Conservation (phyloP, 2,888 invertebrate genomes). For the Trimorus sp. region DNA sequence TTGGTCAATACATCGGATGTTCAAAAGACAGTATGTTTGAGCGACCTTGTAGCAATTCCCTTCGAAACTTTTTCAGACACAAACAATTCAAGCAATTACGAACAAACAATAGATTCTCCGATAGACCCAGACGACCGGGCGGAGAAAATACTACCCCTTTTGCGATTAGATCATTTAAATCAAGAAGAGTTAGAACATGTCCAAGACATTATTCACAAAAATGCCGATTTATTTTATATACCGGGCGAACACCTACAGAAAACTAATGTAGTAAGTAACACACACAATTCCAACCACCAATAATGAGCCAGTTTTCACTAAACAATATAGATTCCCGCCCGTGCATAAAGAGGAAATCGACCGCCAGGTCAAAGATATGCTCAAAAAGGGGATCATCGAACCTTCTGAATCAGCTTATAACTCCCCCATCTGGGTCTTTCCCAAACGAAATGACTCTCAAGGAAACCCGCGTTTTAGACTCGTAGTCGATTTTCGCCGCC, state of each 20-base stretch:
- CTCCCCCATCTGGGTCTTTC: not conserved
- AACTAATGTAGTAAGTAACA: not conserved
- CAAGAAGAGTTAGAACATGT: not conserved
- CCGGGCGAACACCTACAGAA: slow-evolving; percentile 25
- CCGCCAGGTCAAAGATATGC: not conserved
- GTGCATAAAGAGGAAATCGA: slow-evolving; percentile 11
- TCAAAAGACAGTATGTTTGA: not conserved
- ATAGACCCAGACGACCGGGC: no score
- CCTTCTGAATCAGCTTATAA: slow-evolving; percentile 10
- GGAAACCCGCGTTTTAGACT: not conserved
- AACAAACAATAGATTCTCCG: no score
- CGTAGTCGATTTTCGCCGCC: slow-evolving; percentile 7
- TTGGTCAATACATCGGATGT: not conserved
- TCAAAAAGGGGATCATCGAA: not conserved
- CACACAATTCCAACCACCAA: slow-evolving; percentile 27
- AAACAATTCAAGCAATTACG: no score
- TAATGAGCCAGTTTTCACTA: slow-evolving; percentile 13
- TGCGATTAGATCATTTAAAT: slow-evolving; percentile 20
- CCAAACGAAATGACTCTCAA: not conserved
- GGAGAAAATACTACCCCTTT: not conserved
- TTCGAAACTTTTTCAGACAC: not conserved
- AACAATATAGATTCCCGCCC: slow-evolving; percentile 10
- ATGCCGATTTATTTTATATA: slow-evolving; percentile 11
- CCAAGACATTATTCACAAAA: not conserved
- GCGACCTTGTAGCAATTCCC: not conserved